Conservation (phyloP, 1,140 invertebrate genomes). For the Hylaeus anthracinus region DNA sequence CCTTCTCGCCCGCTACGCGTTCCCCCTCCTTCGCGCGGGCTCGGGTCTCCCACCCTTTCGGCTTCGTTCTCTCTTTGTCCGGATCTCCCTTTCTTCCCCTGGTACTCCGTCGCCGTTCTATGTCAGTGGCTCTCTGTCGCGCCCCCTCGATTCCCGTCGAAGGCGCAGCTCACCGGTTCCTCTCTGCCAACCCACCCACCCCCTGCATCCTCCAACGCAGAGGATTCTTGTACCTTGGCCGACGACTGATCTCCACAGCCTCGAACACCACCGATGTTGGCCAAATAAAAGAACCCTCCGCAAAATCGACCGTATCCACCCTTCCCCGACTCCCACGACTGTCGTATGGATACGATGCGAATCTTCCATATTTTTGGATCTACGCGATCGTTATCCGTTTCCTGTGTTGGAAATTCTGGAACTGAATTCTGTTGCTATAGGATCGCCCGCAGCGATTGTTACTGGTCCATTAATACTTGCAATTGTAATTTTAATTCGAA, state of each 20-base stretch:
- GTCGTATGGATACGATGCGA: too few relatives aligned
- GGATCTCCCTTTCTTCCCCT: constrained; percentile 24
- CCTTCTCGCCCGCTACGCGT: constrained; percentile 40
- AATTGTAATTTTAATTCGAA: too few relatives aligned
- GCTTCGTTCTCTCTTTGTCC: constrained; percentile 47
- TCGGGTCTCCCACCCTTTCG: neutral
- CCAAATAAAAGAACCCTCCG: too few relatives aligned
- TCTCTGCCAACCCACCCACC: constrained; percentile 27
- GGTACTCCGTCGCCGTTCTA: neutral
- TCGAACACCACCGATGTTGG: neutral
- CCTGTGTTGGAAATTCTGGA: too few relatives aligned
- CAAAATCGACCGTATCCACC: too few relatives aligned
- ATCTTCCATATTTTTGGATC: too few relatives aligned
- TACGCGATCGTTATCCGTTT: too few relatives aligned
- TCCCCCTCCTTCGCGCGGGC: neutral
- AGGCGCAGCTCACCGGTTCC: constrained; percentile 21
- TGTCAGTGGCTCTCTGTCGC: too few relatives aligned
- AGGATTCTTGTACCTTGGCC: constrained; percentile 29
- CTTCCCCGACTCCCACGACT: too few relatives aligned
- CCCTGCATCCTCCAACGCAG: constrained; percentile 43
- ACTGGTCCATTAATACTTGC: too few relatives aligned
- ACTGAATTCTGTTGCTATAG: too few relatives aligned
- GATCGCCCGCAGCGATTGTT: too few relatives aligned
- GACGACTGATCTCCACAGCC: neutral
- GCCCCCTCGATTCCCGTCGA: neutral